Base-by-base conservation (phyloP, 2,888 invertebrate genomes). In the Neoascia interrupta region DNA sequence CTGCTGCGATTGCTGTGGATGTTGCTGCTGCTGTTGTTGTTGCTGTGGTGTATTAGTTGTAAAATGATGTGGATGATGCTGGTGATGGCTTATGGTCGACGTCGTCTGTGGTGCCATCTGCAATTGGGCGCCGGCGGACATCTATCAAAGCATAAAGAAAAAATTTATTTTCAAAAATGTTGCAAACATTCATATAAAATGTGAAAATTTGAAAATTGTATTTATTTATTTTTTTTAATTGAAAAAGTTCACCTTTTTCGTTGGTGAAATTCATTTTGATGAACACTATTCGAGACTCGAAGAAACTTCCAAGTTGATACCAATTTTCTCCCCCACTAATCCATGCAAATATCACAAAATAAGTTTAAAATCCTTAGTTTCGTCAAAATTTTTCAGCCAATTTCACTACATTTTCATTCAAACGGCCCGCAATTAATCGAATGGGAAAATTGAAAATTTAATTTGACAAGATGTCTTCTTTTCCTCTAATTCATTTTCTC, bases 71-170 rank as follows among this genome's bases (percentile, higher is more conserved):
- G 87, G 87, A 81, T 84, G 87, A 82, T 84, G 84, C 84, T 86
- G 87, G 84, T 87, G 88, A 86, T 88, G 88, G 85, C 86, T 86
- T 87, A 87, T 84, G 84, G 87, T 84, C 84, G 87, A 89, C 90
- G 95, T 94, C 90, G 95, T 94, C 93, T 96, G 96, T 91, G 96
- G 96, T 94, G 96, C 96, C 96, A 96, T 96, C 94, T 96, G 96
- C 94, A 96, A 94, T 94, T 96, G 96, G 92, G 96, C 94, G 92
- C 96, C 96, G 93, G 96, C 95, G 93, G 96, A 96, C 96, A 96
- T 96, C 96, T 96, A 92, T 86, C 85, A 85, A 66, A 13, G 23
- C 15, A n/a, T n/a, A 69, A 37, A 23, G 61, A 45, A 72, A 47
- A 64, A 75, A 34, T 69, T 58, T 6, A 3, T 4, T 31, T 69